These are phyloP conservation scores for Eulemur coronatus DNA, from an alignment of 2,797 vertebrate genomes.

Conservation along the genomic window DNA sequence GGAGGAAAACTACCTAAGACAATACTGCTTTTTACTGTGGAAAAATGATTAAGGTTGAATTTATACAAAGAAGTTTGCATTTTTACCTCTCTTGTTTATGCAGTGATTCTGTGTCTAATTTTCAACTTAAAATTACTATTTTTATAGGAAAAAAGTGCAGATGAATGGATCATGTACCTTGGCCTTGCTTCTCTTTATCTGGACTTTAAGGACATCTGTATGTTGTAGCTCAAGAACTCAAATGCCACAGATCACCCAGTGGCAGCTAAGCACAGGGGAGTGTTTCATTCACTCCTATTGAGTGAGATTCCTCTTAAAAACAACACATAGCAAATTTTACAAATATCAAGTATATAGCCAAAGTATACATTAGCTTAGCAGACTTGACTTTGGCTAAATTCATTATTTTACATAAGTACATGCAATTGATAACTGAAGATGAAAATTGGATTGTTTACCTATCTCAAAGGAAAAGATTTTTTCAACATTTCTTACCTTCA, in stretches of 20 bases:
- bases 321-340: background rate
- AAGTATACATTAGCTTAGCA: background rate
- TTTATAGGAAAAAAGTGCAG: background rate
- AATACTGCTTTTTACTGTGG: background rate
- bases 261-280: background rate
- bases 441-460: constrained; percentile 37
- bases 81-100: background rate
- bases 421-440: background rate
- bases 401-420: constrained; percentile 15
- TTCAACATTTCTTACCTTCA: constrained; percentile 18
- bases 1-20: background rate
- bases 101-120: background rate
- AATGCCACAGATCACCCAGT: background rate
- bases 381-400: constrained; percentile 32
- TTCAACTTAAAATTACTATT: constrained; percentile 4
- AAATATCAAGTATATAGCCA: background rate
- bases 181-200: background rate
- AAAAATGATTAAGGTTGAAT: background rate
- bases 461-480: constrained; percentile 35
- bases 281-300: background rate
- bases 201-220: background rate
- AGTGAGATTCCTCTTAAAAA: background rate
- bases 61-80: background rate
- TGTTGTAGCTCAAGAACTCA: background rate
- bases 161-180: background rate